Base-by-base conservation (phyloP, 2,113 vertebrate species). In the Saguinus midas region DNA sequence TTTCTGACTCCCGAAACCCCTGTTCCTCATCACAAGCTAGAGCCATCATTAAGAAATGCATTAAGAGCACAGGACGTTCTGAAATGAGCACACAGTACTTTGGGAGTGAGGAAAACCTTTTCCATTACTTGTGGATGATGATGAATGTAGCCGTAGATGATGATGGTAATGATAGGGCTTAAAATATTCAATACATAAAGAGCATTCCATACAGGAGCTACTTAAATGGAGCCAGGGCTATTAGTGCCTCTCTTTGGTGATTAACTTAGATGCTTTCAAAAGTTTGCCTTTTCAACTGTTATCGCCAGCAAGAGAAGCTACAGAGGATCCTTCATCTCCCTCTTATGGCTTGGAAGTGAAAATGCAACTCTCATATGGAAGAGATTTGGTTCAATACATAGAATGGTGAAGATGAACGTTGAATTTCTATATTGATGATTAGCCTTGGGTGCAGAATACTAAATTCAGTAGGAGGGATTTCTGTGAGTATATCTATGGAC, bases 341-440 rank as follows among this genome's bases (percentile, higher is more conserved):
- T 76, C 84, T 58, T 6, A 8, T 2, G 45, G 75, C 37, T 45
- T 3, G 35, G 73, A 50, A 64, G 48, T 64, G 35, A 64, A 88
- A 32, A 40, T 1, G 21, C 37, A 64, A 0, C 13, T 18, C 0
- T 3, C 0, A 17, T 0, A 7, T 2, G 18, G 32, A 7, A 20
- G 13, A 13, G 18, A 58, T 20, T 48, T 13, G 68, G 18, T 9
- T 11, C 25, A 1, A 4, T 13, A 2, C 4, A 0, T 8, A 0
- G 1, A 43, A 14, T 0, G 55, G 40, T 1, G 11, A 76, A 20
- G 14, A 48, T 0, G 17, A 27, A 21, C 0, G 13, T 4, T n/a
- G 45, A 25, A 9, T 48, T 55, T 48, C 3, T 21, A 43, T 0
- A 1, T 6, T 11, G 8, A n/a, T 5, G 32, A 6, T 21, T 40